These are phyloP conservation scores for Aphelenchoides avenae DNA, from an alignment of 1,140 invertebrate genomes.

Conservation along the genomic window DNA sequence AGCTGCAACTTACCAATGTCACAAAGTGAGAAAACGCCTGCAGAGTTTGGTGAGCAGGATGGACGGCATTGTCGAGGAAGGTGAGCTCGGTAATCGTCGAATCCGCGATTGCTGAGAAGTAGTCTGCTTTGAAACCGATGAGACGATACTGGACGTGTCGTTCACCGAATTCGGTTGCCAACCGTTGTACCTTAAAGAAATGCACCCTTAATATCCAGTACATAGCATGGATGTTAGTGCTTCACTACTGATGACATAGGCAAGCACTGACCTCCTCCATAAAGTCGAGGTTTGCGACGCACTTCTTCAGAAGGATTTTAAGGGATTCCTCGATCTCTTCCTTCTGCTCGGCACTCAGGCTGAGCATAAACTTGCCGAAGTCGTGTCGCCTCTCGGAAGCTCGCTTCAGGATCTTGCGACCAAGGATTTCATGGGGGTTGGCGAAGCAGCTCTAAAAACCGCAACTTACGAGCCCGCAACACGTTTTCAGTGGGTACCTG, in stretches of 20 bases:
- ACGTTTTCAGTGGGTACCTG: constrained; percentile 33
- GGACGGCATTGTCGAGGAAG: constrained; percentile 52
- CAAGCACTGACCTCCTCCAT: constrained; percentile 41
- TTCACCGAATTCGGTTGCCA: constrained; percentile 49
- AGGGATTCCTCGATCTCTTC: constrained; percentile 52
- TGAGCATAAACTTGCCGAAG: constrained; percentile 45
- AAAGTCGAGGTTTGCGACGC: constrained; percentile 53
- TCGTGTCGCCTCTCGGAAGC: constrained; percentile 46
- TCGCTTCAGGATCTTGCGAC: constrained; percentile 48
- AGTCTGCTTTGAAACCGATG: constrained; percentile 54
- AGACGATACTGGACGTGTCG: constrained; percentile 34
- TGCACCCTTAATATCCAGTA: not conserved
- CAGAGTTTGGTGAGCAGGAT: constrained; percentile 49
- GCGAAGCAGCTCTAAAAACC: constrained; percentile 52
- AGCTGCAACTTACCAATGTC: constrained; percentile 37
- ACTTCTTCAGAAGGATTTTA: constrained; percentile 50
- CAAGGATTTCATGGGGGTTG: constrained; percentile 54
- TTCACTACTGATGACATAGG: constrained; percentile 2
- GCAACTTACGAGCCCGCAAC: not conserved
- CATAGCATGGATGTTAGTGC: not conserved
- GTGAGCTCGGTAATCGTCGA: constrained; percentile 52
- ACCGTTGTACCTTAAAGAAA: constrained; percentile 39
- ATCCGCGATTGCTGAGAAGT: constrained; percentile 53
- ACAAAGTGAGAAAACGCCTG: constrained; percentile 57
- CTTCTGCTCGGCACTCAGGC: constrained; percentile 35